Conservation (phyloP, 1,140 invertebrate genomes). For the Platyscapa corneri region DNA sequence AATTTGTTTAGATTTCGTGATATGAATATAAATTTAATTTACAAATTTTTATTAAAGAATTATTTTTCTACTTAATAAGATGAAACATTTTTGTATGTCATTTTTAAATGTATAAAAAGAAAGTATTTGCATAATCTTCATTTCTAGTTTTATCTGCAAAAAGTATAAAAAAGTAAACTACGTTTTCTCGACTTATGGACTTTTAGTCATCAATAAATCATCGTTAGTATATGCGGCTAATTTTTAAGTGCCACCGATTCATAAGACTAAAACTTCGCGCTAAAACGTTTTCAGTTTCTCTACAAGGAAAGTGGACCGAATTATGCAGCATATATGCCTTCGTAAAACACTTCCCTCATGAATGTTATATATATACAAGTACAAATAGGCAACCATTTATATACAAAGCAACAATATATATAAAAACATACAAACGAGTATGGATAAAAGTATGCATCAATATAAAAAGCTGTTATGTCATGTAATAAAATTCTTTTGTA, state of each 20-base stretch:
- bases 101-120: no score
- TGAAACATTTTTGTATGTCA: no score
- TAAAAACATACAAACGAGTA: no score
- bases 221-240: background rate
- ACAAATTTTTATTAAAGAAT: no score
- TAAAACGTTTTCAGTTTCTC: slow-evolving; percentile 36
- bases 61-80: no score
- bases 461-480: no score
- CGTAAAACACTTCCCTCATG: background rate
- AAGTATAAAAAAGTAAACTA: background rate
- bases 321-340: slow-evolving; percentile 2
- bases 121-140: background rate
- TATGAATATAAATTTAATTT: no score
- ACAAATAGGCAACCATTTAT: no score
- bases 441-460: background rate
- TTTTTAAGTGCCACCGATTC: background rate
- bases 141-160: background rate
- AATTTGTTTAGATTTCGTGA: no score
- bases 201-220: background rate
- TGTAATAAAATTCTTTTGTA: no score
- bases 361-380: background rate
- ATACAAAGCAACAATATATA: no score
- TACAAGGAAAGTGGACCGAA: slow-evolving; percentile 29
- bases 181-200: background rate
- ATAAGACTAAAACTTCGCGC: slow-evolving; percentile 25